These are phyloP conservation scores for Gisinianus flammeolus DNA, from an alignment of 2,888 invertebrate species.

Conservation along the genomic window DNA sequence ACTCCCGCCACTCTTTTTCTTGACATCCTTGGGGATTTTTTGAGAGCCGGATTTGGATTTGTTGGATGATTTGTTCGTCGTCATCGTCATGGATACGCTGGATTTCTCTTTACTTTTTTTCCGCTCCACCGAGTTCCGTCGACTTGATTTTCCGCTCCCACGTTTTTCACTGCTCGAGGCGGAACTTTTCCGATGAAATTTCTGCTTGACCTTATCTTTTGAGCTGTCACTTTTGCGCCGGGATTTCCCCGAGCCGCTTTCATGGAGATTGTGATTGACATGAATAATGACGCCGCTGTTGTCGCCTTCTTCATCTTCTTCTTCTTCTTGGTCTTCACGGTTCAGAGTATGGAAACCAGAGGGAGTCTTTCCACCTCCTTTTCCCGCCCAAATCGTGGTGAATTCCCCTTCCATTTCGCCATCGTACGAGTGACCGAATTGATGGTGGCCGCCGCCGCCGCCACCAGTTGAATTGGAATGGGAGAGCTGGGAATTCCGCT, in stretches of 20 bases:
- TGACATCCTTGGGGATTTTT: not conserved
- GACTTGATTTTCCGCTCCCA: too few relatives aligned
- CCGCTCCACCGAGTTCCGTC: not conserved
- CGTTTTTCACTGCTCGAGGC: too few relatives aligned
- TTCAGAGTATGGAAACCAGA: too few relatives aligned
- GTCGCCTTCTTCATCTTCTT: not conserved
- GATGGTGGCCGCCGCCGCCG: not conserved
- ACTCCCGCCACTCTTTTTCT: not conserved
- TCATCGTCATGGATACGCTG: not conserved
- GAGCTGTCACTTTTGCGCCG: not conserved
- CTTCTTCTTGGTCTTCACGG: not conserved
- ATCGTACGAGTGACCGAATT: not conserved
- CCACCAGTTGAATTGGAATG: not conserved
- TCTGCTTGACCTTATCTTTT: too few relatives aligned
- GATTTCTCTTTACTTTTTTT: too few relatives aligned
- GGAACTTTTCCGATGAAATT: too few relatives aligned
- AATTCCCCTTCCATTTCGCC: conserved; percentile 23
- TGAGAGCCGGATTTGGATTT: not conserved
- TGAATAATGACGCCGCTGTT: not conserved
- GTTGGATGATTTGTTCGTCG: not conserved
- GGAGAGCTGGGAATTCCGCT: too few relatives aligned
- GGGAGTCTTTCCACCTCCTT: too few relatives aligned
- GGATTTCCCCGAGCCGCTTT: too few relatives aligned
- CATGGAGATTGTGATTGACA: too few relatives aligned
- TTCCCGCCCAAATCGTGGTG: conserved; percentile 6